Conservation (phyloP, 1,140 invertebrate species). For the Hycleus cichorii region DNA sequence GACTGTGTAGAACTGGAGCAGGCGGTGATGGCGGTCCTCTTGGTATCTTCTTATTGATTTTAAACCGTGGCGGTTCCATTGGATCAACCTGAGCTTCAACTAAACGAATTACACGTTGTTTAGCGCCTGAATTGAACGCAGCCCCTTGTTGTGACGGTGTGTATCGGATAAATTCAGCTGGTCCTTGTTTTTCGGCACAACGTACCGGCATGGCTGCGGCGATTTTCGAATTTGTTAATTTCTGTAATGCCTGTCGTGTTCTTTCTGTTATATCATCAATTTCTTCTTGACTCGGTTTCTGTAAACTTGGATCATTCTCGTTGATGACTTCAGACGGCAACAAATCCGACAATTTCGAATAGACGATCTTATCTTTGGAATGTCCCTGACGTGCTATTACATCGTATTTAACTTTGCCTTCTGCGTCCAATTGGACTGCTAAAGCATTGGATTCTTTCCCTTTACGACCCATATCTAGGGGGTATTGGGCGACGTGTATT, state of each 20-base stretch:
- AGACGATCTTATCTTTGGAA: conserved; percentile 94
- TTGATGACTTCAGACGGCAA: conserved; percentile 87
- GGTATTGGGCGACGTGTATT: conserved; percentile 95
- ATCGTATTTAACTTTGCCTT: conserved; percentile 96
- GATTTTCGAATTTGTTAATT: conserved; percentile 82
- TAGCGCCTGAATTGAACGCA: conserved; percentile 93
- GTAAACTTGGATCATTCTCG: conserved; percentile 82
- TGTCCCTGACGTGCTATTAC: conserved; percentile 92
- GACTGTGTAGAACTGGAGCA: conserved; percentile 92
- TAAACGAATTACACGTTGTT: conserved; percentile 95
- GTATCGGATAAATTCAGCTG: conserved; percentile 95
- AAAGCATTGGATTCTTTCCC: conserved; percentile 79
- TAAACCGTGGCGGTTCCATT: conserved; percentile 97
- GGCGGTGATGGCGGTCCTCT: conserved; percentile 96
- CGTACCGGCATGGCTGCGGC: conserved; percentile 90
- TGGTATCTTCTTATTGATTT: conserved; percentile 94
- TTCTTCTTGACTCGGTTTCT: conserved; percentile 79
- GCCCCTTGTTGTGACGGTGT: conserved; percentile 95
- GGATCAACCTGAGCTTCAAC: conserved; percentile 95
- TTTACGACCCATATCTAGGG: conserved; percentile 75
- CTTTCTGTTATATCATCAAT: conserved; percentile 81
- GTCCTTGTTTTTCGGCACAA: conserved; percentile 81
- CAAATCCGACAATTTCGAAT: conserved; percentile 90
- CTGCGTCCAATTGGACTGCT: conserved; percentile 87
- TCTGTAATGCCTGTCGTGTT: conserved; percentile 75